These are phyloP conservation scores for Coluber constrictor DNA, from an alignment of 2,797 vertebrate species.

Conservation along the genomic window DNA sequence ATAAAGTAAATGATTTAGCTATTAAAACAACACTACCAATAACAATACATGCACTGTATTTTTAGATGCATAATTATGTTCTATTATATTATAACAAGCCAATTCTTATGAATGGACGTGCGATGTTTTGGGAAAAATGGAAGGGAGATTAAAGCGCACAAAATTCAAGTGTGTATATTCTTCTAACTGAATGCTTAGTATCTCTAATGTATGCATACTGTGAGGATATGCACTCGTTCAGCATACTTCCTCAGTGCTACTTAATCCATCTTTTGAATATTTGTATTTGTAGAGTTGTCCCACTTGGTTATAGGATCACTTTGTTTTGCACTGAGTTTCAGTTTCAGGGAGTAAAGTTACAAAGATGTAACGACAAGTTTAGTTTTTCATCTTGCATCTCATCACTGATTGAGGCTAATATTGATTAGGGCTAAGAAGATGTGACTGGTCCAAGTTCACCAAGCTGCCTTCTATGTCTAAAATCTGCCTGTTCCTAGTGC, in stretches of 20 bases:
- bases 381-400: background rate
- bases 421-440: background rate
- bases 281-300: background rate
- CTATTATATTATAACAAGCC: background rate
- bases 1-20: background rate
- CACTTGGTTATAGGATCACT: background rate
- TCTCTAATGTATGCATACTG: background rate
- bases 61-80: background rate
- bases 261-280: background rate
- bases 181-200: background rate
- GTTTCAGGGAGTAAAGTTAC: background rate
- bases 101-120: background rate
- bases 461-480: background rate
- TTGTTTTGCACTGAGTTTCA: background rate
- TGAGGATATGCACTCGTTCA: background rate
- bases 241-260: background rate
- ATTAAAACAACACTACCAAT: background rate
- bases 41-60: background rate
- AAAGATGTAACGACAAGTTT: background rate
- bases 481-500: background rate
- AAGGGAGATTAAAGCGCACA: background rate
- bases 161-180: background rate
- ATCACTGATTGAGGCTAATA: background rate
- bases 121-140: background rate
- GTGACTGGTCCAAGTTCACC: background rate